Base-by-base conservation (phyloP, 2,888 invertebrate genomes). In the Noctua pronuba region DNA sequence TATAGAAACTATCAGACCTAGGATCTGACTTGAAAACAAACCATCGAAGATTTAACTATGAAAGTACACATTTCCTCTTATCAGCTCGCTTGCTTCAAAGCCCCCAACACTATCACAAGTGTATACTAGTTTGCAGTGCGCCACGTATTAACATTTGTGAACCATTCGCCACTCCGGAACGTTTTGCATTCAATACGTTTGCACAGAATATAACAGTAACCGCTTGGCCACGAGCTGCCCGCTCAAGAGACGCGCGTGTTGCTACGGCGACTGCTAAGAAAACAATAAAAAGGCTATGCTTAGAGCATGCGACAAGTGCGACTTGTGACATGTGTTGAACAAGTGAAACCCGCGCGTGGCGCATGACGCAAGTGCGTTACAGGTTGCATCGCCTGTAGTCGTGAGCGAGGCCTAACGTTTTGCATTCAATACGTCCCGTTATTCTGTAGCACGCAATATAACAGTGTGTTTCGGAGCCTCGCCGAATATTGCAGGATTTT, bases 401-500 rank as follows among this genome's bases (percentile, higher is more conserved):
- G 60, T 60, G 31, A 60, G 18, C 28, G 18, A 8, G 28, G 16
- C 28, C 31, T 60, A 31, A 18, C 31, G 18, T 58, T 28, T 28
- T 16, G 28, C 58, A 60, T 60, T 60, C 28, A 60, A 60, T 60
- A 60, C 60, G 18, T 8, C 60, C 31, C 46, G 28, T 65, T 41
- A 65, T 41, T 13, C 1, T 13, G n/a, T 5, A 67, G 65, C 60
- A 28, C 35, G 10, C 13, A 35, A 44, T 28, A 69, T 62, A 66
- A 62, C 72, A 41, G 78, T 73, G 41, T 55, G 66, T 77, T 83
- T 83, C 46, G 60, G 69, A 64, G 87, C 83, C 49, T 38, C 84
- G 58, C 44, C 44, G 67, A 68, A 87, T 84, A 84, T 79, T 84
- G 84, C 60, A 31, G 70, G 44, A 60, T 87, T 87, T 84, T 87